Conservation (phyloP, 2,888 invertebrate genomes). For the Caenorhabditis auriculariae region DNA sequence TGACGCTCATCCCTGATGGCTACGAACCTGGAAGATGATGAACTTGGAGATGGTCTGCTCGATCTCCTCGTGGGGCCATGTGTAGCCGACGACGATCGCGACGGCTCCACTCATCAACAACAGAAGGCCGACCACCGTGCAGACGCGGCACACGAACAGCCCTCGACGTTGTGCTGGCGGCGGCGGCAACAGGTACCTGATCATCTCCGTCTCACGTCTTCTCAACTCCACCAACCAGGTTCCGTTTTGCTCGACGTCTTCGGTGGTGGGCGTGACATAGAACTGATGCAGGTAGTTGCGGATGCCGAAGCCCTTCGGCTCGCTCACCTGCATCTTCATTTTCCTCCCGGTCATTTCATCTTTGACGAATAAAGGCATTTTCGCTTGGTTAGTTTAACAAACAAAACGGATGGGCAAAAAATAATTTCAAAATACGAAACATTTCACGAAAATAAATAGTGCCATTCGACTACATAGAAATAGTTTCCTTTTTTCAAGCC, state of each 20-base stretch:
- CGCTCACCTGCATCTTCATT: slow-evolving; percentile 28
- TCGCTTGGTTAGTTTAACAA: too few species aligned
- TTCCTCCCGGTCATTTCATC: neutral
- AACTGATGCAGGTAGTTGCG: slow-evolving; percentile 60
- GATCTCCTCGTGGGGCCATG: slow-evolving; percentile 51
- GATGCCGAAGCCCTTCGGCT: slow-evolving; percentile 54
- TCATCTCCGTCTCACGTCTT: slow-evolving; percentile 1
- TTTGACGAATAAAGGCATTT: too few species aligned
- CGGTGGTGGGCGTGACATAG: slow-evolving; percentile 56
- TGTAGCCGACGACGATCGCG: slow-evolving; percentile 60
- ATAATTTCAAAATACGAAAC: neutral
- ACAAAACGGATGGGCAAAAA: too few species aligned
- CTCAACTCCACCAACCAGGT: slow-evolving; percentile 42
- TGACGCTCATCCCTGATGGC: neutral
- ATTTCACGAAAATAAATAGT: neutral
- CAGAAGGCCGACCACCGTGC: slow-evolving; percentile 56
- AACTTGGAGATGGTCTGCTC: slow-evolving; percentile 39
- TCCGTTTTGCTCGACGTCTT: slow-evolving; percentile 49
- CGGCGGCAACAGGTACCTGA: slow-evolving; percentile 60
- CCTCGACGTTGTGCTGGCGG: slow-evolving; percentile 55
- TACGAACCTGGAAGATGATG: slow-evolving; percentile 36
- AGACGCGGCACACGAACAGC: slow-evolving; percentile 54
- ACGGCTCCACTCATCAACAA: slow-evolving; percentile 56
- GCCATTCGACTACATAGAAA: neutral
- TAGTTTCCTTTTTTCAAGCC: neutral